Evolutionary conservation across 1,140 invertebrate species (phyloP).

Genomic region (Leptinotarsa texana): DNA sequence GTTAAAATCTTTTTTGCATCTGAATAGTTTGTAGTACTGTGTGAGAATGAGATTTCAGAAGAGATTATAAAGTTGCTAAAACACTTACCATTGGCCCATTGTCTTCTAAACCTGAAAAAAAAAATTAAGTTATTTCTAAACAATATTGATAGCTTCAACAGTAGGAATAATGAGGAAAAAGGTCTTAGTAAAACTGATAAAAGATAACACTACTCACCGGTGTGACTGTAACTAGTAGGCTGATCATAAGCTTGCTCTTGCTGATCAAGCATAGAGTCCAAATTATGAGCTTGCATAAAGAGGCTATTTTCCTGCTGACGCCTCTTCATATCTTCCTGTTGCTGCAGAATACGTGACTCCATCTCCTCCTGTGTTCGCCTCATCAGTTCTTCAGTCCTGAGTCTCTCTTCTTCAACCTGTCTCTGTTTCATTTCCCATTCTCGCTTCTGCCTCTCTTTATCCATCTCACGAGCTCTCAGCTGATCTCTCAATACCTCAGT

Average conservation of each 20-base stretch:
- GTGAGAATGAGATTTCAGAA: too few species aligned
- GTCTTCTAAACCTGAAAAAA: background rate
- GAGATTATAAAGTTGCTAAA: background rate
- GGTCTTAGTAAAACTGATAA: too few species aligned
- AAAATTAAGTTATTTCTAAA: too few species aligned
- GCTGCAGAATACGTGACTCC: slow-evolving; percentile 47
- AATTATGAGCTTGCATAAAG: slow-evolving; percentile 54
- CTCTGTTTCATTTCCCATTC: slow-evolving; percentile 87
- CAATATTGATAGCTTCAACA: too few species aligned
- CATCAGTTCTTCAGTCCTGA: slow-evolving; percentile 60
- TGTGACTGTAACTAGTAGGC: slow-evolving; percentile 19
- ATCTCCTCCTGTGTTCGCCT: slow-evolving; percentile 52
- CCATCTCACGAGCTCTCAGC: slow-evolving; percentile 81
- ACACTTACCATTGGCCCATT: slow-evolving; percentile 9
- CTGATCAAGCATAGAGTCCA: slow-evolving; percentile 52
- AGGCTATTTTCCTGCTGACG: slow-evolving; percentile 54
- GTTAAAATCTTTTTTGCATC: too few species aligned
- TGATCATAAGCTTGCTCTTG: slow-evolving; percentile 48
- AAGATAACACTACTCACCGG: background rate
- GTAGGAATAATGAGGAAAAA: too few species aligned
- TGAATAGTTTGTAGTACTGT: too few species aligned
- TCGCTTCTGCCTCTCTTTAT: slow-evolving; percentile 82
- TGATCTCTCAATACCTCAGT: slow-evolving; percentile 86
- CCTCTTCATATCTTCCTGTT: slow-evolving; percentile 53
- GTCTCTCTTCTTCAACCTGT: slow-evolving; percentile 79